Base-by-base conservation (phyloP, 30 jellyfish, hydroid and myxozoan genomes). In the Turritopsis rubra region DNA sequence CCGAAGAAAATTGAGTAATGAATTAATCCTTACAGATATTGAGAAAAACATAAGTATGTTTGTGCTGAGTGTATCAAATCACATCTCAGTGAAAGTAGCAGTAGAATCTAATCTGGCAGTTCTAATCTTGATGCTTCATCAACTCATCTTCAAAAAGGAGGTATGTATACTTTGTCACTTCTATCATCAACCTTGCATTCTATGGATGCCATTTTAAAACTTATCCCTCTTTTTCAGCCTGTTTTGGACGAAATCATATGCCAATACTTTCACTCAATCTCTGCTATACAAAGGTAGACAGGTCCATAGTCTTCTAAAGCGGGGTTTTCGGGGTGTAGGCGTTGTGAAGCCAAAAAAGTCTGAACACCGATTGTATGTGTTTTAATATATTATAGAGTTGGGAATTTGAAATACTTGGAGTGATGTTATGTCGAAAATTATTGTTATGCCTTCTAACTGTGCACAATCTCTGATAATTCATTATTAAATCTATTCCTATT, bases 81-180 rank as follows among this genome's bases (percentile, higher is more conserved):
- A 68, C 21, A 19, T 68, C 77, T n/a, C 77, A n/a, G 60, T 41
- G 60, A 41, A 68, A n/a, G 9, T 22, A 7, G 16, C 31, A 23
- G 22, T n/a, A 68, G 30, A 23, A 68, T 68, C 77, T 27, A 68
- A 68, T 27, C 16, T 68, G 77, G 28, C 77, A n/a, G 77, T 68
- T 68, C 23, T 7, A 0, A 19, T 68, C 9, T 27, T 68, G 17
- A 27, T 68, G 21, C 77, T 68, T 17, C 30, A 68, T 22, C 28
- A 68, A 68, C 28, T 68, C 9, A 19, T 22, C 4, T 68, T 68
- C 19, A 7, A 9, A 68, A 68, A 68, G 30, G 77, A 68, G 77
- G 77, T 68, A n/a, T 0, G 16, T 68, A 68, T 27, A 7, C 8
- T 68, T 68, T 68, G 9, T 8, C 1, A 27, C 17, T 21, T 3